Percentiles rank a stretch among this genome's conserved stretches.
Evolutionary conservation across 1,140 invertebrate genomes (phyloP).

Genomic region (Daktulosphaira vitifoliae): DNA sequence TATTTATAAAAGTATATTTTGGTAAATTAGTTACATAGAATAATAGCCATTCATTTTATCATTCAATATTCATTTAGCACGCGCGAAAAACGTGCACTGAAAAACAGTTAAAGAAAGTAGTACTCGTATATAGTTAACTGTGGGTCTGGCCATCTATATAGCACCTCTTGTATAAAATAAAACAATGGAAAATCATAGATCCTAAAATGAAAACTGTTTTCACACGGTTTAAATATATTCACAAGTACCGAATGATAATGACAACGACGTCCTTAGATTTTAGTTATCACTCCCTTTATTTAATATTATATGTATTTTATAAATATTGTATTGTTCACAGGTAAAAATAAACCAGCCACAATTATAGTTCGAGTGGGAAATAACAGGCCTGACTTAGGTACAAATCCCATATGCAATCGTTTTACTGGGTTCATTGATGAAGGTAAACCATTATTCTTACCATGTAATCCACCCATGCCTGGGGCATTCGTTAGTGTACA

Average conservation of each 20-base stretch:
- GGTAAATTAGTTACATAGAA: constrained; percentile 16
- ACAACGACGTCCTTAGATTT: neutral
- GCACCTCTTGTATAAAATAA: neutral
- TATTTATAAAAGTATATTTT: constrained; percentile 16
- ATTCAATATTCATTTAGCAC: constrained; percentile 28
- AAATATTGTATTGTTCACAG: constrained; percentile 40
- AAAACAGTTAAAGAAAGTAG: constrained; percentile 28
- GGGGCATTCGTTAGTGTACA: constrained; percentile 90
- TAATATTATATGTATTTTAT: neutral
- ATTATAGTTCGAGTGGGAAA: constrained; percentile 87
- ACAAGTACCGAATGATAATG: neutral
- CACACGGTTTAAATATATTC: constrained; percentile 16
- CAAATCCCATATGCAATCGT: constrained; percentile 85
- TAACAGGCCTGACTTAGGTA: constrained; percentile 84
- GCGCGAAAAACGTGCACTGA: constrained; percentile 20
- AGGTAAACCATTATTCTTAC: constrained; percentile 81
- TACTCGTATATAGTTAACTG: neutral
- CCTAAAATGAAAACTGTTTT: constrained; percentile 15
- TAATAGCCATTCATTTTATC: constrained; percentile 11
- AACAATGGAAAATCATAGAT: constrained; percentile 16
- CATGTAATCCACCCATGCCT: constrained; percentile 90
- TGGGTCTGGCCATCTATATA: neutral
- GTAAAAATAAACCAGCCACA: constrained; percentile 64
- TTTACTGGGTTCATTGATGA: constrained; percentile 79
- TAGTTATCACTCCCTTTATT: neutral